Evolutionary conservation across 2,797 vertebrate species (phyloP).

Genomic region (Emys orbicularis): DNA sequence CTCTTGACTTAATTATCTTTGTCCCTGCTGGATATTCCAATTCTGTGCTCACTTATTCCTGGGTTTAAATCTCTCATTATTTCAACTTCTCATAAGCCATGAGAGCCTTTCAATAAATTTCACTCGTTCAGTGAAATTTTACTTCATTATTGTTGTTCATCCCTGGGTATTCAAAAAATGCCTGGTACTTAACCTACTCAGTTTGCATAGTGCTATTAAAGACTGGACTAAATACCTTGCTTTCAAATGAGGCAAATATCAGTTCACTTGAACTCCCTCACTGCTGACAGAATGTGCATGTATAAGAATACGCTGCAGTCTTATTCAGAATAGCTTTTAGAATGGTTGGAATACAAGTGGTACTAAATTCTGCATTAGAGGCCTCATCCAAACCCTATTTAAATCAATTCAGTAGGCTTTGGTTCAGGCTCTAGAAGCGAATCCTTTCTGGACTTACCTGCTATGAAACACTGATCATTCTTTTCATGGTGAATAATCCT

Average conservation of each 20-base stretch:
- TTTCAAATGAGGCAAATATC: slow-evolving; percentile 38
- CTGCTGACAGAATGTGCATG: background rate
- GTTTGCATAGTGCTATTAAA: slow-evolving; percentile 14
- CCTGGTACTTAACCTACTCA: slow-evolving; percentile 42
- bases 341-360: background rate
- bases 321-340: background rate
- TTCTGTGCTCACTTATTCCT: slow-evolving; percentile 33
- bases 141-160: slow-evolving; percentile 37
- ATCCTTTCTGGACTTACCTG: background rate
- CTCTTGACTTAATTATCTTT: slow-evolving; percentile 2
- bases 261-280: background rate
- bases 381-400: background rate
- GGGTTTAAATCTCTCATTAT: slow-evolving; percentile 22
- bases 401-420: background rate
- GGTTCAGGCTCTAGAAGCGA: background rate
- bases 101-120: slow-evolving; percentile 35
- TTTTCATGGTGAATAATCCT: background rate
- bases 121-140: slow-evolving; percentile 39
- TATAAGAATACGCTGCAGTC: background rate
- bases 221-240: background rate
- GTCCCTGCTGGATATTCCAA: slow-evolving; percentile 7
- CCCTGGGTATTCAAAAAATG: slow-evolving; percentile 5
- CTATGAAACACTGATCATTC: background rate
- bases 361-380: background rate
- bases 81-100: slow-evolving; percentile 15